Evolutionary conservation across 2,113 vertebrate genomes (phyloP).

Genomic region (Paramisgurnus dabryanus): DNA sequence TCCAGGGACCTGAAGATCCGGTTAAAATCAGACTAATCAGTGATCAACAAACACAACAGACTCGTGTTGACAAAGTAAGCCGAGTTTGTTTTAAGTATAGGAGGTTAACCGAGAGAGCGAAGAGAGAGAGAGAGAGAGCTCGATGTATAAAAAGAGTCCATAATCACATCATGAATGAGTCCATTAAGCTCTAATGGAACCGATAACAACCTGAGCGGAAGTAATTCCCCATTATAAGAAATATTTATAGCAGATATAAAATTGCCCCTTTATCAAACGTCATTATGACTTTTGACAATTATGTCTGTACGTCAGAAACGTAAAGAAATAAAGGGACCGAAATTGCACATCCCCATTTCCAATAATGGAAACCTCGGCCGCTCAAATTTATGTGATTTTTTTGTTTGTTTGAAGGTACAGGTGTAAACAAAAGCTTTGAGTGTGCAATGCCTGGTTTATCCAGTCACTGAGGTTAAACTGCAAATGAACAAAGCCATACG

Average conservation of each 20-base stretch:
- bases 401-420: neutral
- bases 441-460: neutral
- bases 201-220: slow-evolving; percentile 46
- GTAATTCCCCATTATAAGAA: slow-evolving; percentile 48
- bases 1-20: neutral
- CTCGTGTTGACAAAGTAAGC: too few species aligned
- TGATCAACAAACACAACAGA: neutral
- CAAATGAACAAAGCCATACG: neutral
- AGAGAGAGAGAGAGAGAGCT: slow-evolving; percentile 24
- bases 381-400: slow-evolving; percentile 14
- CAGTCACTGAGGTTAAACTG: slow-evolving; percentile 1
- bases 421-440: slow-evolving; percentile 23
- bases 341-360: slow-evolving; percentile 20
- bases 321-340: slow-evolving; percentile 16
- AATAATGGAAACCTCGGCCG: neutral
- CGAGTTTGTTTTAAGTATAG: neutral
- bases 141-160: slow-evolving; percentile 7
- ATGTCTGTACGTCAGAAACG: slow-evolving; percentile 35
- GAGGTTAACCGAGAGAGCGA: slow-evolving; percentile 28
- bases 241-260: slow-evolving; percentile 49
- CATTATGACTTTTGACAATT: slow-evolving; percentile 47
- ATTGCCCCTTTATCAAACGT: slow-evolving; percentile 37
- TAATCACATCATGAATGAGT: slow-evolving; percentile 45
- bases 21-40: neutral
- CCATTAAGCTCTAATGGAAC: slow-evolving; percentile 53